Percentiles rank a stretch among this genome's conserved stretches.
Conservation (phyloP, 2,888 invertebrate genomes). For the Hypena proboscidalis region DNA sequence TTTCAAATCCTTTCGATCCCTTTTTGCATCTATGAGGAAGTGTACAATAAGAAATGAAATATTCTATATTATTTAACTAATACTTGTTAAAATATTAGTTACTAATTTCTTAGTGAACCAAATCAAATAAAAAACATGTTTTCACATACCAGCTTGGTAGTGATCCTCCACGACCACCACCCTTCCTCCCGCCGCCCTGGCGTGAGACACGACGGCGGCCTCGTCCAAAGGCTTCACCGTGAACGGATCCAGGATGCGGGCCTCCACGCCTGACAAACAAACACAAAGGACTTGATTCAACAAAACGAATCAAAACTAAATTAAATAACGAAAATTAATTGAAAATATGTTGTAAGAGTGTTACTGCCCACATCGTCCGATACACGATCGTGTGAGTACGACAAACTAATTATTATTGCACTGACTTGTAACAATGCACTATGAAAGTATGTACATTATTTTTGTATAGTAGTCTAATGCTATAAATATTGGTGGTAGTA, state of each 20-base stretch:
- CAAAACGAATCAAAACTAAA: too few relatives aligned
- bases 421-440: slow-evolving; percentile 10
- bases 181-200: slow-evolving; percentile 91
- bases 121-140: not conserved
- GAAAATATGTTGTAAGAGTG: slow-evolving; percentile 52
- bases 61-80: too few relatives aligned
- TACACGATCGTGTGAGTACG: slow-evolving; percentile 53
- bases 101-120: not conserved
- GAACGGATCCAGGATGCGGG: slow-evolving; percentile 97
- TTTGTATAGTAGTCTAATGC: too few relatives aligned
- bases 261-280: slow-evolving; percentile 87
- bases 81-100: too few relatives aligned
- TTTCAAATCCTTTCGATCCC: too few relatives aligned
- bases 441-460: slow-evolving; percentile 4
- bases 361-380: slow-evolving; percentile 57
- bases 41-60: too few relatives aligned
- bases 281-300: too few relatives aligned
- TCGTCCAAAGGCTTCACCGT: slow-evolving; percentile 98
- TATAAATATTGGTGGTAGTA: too few relatives aligned
- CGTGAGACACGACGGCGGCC: slow-evolving; percentile 90
- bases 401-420: slow-evolving; percentile 44
- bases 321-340: too few relatives aligned
- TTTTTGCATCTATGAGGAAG: too few relatives aligned
- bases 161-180: slow-evolving; percentile 99
- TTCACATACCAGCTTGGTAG: slow-evolving; percentile 91